Conservation (phyloP, 1,140 invertebrate species). For the Platorchestia sp. region DNA sequence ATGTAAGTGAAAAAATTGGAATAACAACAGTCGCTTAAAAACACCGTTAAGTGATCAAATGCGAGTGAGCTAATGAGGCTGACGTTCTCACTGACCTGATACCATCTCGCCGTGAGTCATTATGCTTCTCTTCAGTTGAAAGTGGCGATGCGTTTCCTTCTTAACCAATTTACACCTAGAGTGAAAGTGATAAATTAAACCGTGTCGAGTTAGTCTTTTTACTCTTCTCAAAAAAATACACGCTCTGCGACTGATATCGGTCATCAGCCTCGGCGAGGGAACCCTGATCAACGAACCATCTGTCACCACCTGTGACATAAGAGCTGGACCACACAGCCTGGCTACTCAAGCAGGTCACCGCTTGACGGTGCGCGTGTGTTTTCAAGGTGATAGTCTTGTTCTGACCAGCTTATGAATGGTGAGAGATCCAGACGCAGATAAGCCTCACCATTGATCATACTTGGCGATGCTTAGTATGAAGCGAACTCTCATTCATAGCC, state of each 20-base stretch:
- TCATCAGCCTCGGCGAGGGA: neutral
- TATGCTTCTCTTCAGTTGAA: neutral
- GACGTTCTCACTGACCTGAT: neutral
- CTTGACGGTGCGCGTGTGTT: neutral
- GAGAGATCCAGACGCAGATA: slow-evolving; percentile 28
- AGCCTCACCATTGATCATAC: slow-evolving; percentile 3
- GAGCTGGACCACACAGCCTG: neutral
- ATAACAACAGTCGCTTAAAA: neutral
- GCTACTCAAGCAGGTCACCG: neutral
- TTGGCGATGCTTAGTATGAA: neutral
- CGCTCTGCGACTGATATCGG: neutral
- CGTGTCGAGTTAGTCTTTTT: neutral
- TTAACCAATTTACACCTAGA: neutral
- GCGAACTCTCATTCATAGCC: neutral
- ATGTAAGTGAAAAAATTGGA: neutral
- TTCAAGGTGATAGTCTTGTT: slow-evolving; percentile 31
- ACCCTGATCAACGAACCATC: neutral
- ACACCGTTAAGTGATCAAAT: neutral
- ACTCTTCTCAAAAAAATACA: neutral
- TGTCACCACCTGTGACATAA: slow-evolving; percentile 12
- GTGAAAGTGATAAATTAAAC: slow-evolving; percentile 1
- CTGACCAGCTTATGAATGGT: slow-evolving; percentile 2
- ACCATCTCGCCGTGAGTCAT: neutral
- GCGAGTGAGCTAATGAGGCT: neutral
- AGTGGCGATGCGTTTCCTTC: neutral